phyloP scores from a whole-genome alignment of 2,113 vertebrate genomes.

The Xenotilapia caudafasciata region DNA sequence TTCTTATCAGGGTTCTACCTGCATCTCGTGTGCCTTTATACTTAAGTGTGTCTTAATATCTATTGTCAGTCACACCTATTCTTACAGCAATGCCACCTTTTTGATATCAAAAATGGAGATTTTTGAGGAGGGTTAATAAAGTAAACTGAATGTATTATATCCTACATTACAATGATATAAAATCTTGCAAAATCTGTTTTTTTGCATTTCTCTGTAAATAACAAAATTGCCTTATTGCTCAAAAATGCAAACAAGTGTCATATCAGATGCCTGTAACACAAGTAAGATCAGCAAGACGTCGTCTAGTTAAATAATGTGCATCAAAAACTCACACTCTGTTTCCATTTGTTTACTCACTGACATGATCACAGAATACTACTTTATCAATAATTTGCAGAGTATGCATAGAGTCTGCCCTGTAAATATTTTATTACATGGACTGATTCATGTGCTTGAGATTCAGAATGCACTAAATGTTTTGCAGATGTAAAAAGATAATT shows the following conservation, averaged over 20 bases:
- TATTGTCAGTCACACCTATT: not conserved
- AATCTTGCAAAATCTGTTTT: not conserved
- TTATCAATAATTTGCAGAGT: conserved; percentile 10
- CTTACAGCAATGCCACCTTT: not conserved
- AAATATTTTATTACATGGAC: conserved; percentile 32
- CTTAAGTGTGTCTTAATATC: not conserved
- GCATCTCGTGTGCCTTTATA: not conserved
- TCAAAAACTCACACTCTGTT: not conserved
- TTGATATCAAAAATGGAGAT: not conserved
- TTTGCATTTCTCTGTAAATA: not conserved
- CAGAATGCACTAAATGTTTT: not conserved
- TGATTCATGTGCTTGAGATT: not conserved
- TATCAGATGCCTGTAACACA: not conserved
- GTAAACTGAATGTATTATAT: not conserved
- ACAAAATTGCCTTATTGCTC: accelerated
- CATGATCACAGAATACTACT: not conserved
- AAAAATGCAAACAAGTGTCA: not conserved
- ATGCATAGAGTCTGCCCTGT: not conserved
- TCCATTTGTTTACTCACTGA: conserved; percentile 34
- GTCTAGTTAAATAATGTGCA: not conserved
- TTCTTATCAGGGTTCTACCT: not conserved
- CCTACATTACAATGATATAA: not conserved
- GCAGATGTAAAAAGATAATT: not conserved
- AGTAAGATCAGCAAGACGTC: not conserved
- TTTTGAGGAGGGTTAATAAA: not conserved